These are phyloP conservation scores for Panagrolaimus sp. DNA, from an alignment of 1,140 invertebrate species.

Conservation along the genomic window DNA sequence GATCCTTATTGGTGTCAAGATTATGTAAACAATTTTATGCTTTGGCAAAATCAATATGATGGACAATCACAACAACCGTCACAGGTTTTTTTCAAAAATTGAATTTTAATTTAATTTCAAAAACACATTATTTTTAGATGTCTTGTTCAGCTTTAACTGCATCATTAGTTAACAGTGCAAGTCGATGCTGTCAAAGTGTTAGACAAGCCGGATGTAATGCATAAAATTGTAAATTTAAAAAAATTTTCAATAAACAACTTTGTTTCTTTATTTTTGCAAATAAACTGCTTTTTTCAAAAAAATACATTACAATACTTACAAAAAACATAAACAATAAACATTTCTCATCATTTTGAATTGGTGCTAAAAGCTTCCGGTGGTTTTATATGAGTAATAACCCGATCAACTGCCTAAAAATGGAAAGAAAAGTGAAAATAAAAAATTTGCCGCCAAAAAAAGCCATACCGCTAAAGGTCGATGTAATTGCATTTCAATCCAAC, in stretches of 20 bases:
- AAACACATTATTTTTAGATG: not conserved
- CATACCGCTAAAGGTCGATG: slow-evolving; percentile 80
- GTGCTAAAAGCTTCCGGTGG: not conserved
- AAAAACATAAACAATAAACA: too few relatives aligned
- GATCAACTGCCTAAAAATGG: slow-evolving; percentile 4
- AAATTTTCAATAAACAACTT: too few relatives aligned
- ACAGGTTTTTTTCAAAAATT: too few relatives aligned
- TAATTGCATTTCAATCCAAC: slow-evolving; percentile 97
- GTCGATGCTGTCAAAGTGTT: slow-evolving; percentile 5
- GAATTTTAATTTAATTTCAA: not conserved
- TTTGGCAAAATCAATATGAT: slow-evolving; percentile 8
- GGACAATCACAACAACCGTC: too few relatives aligned
- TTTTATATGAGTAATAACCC: not conserved
- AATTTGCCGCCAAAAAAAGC: not conserved
- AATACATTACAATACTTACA: too few relatives aligned
- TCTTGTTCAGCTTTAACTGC: not conserved
- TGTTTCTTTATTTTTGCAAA: too few relatives aligned
- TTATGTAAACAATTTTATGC: slow-evolving; percentile 15
- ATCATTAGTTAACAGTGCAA: not conserved
- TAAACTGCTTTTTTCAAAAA: too few relatives aligned
- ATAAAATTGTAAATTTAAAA: not conserved
- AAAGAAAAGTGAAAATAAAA: not conserved
- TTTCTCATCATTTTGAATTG: slow-evolving; percentile 8
- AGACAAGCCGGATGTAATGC: not conserved
- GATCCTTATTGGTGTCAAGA: slow-evolving; percentile 23